Evolutionary conservation across 30 jellyfish, hydroid and myxozoan genomes (phyloP).

Genomic region (Calvadosia cruxmelitensis): DNA sequence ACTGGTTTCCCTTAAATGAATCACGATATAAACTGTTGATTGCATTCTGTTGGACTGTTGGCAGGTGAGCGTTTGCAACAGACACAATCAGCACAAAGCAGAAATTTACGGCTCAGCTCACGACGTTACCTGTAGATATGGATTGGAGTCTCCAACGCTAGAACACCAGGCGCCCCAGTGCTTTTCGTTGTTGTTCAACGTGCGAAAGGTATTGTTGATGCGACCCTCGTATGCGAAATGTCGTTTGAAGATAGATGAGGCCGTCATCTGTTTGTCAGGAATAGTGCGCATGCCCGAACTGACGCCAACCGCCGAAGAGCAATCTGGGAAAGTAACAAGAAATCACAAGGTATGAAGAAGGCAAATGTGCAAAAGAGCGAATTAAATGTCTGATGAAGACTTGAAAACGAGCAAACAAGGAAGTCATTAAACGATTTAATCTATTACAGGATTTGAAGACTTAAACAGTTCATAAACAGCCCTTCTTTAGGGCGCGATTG

Average conservation of each 20-base stretch:
- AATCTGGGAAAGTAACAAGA: constrained; percentile 11
- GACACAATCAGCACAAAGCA: not conserved
- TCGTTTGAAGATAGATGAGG: constrained; percentile 53
- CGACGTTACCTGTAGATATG: constrained; percentile 66
- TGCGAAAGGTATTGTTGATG: constrained; percentile 26
- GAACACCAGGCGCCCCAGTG: constrained; percentile 99
- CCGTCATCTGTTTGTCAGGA: constrained; percentile 64
- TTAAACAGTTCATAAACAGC: too few species aligned
- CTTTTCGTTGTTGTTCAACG: constrained; percentile 13
- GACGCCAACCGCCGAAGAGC: constrained; percentile 64
- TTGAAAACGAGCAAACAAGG: too few species aligned
- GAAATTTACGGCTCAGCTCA: not conserved
- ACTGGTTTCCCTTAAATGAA: too few species aligned
- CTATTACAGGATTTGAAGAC: too few species aligned
- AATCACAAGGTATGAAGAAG: not conserved
- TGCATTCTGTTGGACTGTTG: too few species aligned
- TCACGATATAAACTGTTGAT: too few species aligned
- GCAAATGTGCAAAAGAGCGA: not conserved
- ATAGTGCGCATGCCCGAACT: constrained; percentile 29
- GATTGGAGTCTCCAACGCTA: constrained; percentile 39
- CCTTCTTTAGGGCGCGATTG: too few species aligned
- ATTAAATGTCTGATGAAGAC: too few species aligned
- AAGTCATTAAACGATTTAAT: too few species aligned
- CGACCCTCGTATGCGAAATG: constrained; percentile 84
- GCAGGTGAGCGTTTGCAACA: too few species aligned